These are phyloP conservation scores for Istiophorus platypterus DNA, from an alignment of 2,113 vertebrate species.

Conservation along the genomic window DNA sequence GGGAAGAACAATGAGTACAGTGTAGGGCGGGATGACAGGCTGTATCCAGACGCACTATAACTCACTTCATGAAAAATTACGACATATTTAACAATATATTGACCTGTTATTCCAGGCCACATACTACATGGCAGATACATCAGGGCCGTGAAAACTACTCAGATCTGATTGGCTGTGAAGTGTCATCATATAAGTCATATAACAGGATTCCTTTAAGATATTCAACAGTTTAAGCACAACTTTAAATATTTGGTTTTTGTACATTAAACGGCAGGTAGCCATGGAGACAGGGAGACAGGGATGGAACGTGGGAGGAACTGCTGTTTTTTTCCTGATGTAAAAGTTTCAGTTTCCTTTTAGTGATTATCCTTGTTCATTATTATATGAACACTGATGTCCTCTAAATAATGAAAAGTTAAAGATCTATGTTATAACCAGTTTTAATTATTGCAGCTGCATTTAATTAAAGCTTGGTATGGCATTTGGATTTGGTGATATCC, in stretches of 20 bases:
- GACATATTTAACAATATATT: background rate
- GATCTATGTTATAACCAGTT: no score
- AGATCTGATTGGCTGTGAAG: background rate
- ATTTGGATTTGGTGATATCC: background rate
- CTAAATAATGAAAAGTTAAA: no score
- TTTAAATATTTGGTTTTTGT: background rate
- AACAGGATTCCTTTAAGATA: background rate
- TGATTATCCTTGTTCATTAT: background rate
- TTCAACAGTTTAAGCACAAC: background rate
- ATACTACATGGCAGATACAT: background rate
- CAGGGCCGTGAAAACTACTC: background rate
- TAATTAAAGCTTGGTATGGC: background rate
- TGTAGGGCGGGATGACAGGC: conserved; percentile 26
- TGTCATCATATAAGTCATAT: background rate
- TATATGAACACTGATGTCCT: no score
- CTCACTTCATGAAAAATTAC: conserved; percentile 29
- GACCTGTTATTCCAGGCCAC: background rate
- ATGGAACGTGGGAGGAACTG: no score
- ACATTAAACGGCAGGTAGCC: background rate
- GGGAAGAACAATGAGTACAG: conserved; percentile 37
- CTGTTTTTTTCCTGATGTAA: background rate
- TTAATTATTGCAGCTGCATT: background rate
- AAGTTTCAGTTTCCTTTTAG: background rate
- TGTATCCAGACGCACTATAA: conserved; percentile 34
- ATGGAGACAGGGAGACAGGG: background rate